These are phyloP conservation scores for Tachystola acroxantha DNA, from an alignment of 2,888 invertebrate genomes.

Conservation along the genomic window DNA sequence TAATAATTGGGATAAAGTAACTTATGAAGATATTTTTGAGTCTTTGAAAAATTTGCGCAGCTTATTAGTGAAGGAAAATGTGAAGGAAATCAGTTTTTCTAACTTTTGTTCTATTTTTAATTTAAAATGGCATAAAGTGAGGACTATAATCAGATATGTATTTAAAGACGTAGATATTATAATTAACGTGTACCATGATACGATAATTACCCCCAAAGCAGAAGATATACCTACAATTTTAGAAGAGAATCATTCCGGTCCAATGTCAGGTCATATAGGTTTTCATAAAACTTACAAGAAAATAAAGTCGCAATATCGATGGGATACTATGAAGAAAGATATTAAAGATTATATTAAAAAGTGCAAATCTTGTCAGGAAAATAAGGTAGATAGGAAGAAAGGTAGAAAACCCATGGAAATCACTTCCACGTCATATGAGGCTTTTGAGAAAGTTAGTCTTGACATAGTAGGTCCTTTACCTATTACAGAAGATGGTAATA, in stretches of 20 bases:
- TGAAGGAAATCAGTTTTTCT: neutral
- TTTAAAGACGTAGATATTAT: neutral
- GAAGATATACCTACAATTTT: slow-evolving; percentile 14
- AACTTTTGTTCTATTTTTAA: too few species aligned
- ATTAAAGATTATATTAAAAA: slow-evolving; percentile 12
- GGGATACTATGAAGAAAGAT: slow-evolving; percentile 14
- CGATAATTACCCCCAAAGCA: slow-evolving; percentile 11
- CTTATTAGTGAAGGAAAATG: slow-evolving; percentile 7
- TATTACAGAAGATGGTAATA: slow-evolving; percentile 16
- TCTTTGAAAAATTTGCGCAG: slow-evolving; percentile 8
- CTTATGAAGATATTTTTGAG: slow-evolving; percentile 21
- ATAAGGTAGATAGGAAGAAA: slow-evolving; percentile 16
- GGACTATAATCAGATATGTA: neutral
- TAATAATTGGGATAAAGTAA: slow-evolving; percentile 18
- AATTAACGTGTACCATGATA: slow-evolving; percentile 11
- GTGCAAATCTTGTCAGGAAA: slow-evolving; percentile 17
- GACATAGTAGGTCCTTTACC: too few species aligned
- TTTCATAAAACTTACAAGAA: slow-evolving; percentile 14
- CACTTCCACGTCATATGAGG: slow-evolving; percentile 18
- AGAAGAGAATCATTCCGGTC: slow-evolving; percentile 15
- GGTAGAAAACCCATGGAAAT: slow-evolving; percentile 24
- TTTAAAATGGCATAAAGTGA: slow-evolving; percentile 1
- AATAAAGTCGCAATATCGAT: slow-evolving; percentile 13
- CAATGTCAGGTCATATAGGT: slow-evolving; percentile 18
- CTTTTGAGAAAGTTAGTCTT: slow-evolving; percentile 17